These are phyloP conservation scores for Galendromus occidentalis DNA, from an alignment of 1,140 invertebrate genomes.

Conservation along the genomic window DNA sequence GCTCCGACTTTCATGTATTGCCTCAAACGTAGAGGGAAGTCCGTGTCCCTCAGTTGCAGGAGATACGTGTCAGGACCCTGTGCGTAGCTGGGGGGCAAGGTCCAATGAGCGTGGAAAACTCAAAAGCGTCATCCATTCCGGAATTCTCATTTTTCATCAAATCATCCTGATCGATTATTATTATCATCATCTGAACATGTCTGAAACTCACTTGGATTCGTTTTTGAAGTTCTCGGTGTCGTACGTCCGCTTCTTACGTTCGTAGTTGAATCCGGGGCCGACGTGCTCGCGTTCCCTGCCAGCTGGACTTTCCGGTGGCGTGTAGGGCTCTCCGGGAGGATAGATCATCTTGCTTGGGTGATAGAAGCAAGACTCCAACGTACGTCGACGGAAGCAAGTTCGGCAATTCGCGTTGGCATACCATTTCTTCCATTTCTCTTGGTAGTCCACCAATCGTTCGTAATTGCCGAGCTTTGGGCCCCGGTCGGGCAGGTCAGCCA, in stretches of 20 bases:
- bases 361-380: constrained; percentile 55
- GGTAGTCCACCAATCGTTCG: constrained; percentile 22
- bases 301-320: constrained; percentile 44
- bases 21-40: constrained; percentile 68
- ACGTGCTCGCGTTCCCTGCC: constrained; percentile 18
- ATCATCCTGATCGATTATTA: not conserved
- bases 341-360: constrained; percentile 86
- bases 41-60: constrained; percentile 67
- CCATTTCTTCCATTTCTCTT: constrained; percentile 27
- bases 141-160: too few relatives aligned
- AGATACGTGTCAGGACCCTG: constrained; percentile 88
- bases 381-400: constrained; percentile 56
- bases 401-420: constrained; percentile 66
- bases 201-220: constrained; percentile 15
- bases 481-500: constrained; percentile 11
- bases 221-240: constrained; percentile 17
- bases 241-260: constrained; percentile 14
- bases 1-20: constrained; percentile 69
- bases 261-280: not conserved
- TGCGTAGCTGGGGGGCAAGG: constrained; percentile 48
- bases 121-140: too few relatives aligned
- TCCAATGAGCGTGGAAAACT: too few relatives aligned
- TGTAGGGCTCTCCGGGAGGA: constrained; percentile 53
- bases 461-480: constrained; percentile 18
- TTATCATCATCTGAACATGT: constrained; percentile 25